phyloP scores from a whole-genome alignment of 2,888 invertebrate genomes.

The Chalcis sispes region DNA sequence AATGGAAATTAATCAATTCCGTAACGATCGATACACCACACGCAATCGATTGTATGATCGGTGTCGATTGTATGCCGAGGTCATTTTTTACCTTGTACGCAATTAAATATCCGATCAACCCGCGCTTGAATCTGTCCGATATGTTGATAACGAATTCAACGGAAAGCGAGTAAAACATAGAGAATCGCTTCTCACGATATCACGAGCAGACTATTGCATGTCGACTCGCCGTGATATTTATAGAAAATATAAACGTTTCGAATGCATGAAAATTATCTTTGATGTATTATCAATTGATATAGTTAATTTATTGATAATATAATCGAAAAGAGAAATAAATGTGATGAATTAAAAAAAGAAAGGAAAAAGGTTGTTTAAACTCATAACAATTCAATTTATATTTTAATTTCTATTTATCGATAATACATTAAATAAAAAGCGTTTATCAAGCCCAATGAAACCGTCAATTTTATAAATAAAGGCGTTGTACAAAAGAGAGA shows the following conservation, averaged over 20 bases:
- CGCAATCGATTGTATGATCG: not conserved
- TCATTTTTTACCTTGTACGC: not conserved
- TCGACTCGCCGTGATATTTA: not conserved
- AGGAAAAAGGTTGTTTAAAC: too few relatives aligned
- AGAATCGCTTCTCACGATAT: not conserved
- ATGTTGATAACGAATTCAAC: conserved; percentile 21
- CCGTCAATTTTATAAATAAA: too few relatives aligned
- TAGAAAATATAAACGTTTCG: not conserved
- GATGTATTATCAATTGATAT: too few relatives aligned
- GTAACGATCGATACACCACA: not conserved
- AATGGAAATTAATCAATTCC: conserved; percentile 4
- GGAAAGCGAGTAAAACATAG: not conserved
- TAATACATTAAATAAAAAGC: too few relatives aligned
- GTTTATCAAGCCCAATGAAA: too few relatives aligned
- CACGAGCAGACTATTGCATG: not conserved
- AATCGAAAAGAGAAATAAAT: too few relatives aligned
- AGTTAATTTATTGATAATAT: too few relatives aligned
- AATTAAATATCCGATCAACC: conserved; percentile 47
- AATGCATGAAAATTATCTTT: too few relatives aligned
- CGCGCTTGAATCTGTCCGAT: conserved; percentile 28
- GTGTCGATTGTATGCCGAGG: not conserved
- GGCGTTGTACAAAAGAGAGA: too few relatives aligned
- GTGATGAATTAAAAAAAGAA: too few relatives aligned
- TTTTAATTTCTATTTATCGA: too few relatives aligned
- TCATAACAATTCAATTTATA: too few relatives aligned